Conservation (phyloP, 2,797 vertebrate species). For the Poeciliopsis gracilis region DNA sequence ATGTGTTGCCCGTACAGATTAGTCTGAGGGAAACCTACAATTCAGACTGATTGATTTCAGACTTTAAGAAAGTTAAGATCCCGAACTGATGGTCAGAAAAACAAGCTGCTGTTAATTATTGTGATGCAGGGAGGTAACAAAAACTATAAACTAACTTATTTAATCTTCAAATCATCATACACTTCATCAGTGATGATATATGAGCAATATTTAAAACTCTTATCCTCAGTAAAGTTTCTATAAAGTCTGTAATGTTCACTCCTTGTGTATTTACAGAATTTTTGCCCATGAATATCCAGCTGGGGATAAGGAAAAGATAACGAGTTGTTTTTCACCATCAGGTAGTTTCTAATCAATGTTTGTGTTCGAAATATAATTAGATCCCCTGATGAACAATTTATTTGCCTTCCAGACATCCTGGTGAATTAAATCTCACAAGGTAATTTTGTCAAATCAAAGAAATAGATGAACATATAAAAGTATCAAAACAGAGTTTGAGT, state of each 20-base stretch:
- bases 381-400: constrained; percentile 36
- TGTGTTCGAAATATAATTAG: constrained; percentile 2
- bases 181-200: not conserved
- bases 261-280: not conserved
- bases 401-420: not conserved
- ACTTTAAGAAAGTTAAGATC: constrained; percentile 2
- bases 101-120: not conserved
- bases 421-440: not conserved
- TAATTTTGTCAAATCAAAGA: constrained; percentile 14
- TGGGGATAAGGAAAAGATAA: not conserved
- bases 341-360: not conserved
- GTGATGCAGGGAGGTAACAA: constrained; percentile 7
- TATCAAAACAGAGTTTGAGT: constrained; percentile 10
- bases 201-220: not conserved
- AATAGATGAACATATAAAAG: not conserved
- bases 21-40: constrained; percentile 11
- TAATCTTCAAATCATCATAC: constrained; percentile 18
- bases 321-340: not conserved
- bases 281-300: not conserved
- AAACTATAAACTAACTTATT: constrained; percentile 27
- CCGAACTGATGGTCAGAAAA: constrained; percentile 12
- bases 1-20: constrained; percentile 15
- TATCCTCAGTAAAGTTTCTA: constrained; percentile 7
- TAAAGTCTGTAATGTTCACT: not conserved
- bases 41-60: not conserved